A percentile compares a stretch with the other conserved stretches of the same genome.
Conservation (phyloP, 2,113 vertebrate genomes). For the Plecotus auritus region DNA sequence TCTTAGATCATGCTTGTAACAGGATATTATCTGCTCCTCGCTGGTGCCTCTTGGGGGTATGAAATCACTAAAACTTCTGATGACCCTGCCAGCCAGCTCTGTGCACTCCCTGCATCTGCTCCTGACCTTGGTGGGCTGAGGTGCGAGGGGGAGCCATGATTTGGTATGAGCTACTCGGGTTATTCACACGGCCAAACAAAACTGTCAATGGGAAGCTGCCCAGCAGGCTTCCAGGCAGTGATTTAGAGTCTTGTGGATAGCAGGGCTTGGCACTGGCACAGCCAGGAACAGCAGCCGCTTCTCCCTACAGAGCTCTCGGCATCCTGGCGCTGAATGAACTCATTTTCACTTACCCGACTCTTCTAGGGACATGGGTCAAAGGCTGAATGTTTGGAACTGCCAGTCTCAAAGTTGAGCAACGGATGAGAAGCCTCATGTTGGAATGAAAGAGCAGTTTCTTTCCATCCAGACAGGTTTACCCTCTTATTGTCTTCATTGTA, state of each 20-base stretch:
- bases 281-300: background rate
- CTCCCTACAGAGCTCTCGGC: background rate
- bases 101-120: background rate
- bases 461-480: background rate
- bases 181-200: background rate
- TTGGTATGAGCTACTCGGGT: background rate
- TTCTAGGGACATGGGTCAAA: background rate
- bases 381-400: background rate
- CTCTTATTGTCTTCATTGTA: background rate
- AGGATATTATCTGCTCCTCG: background rate
- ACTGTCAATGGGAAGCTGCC: background rate
- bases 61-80: conserved; percentile 27
- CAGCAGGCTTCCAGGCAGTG: background rate
- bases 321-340: background rate
- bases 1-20: background rate
- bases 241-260: background rate
- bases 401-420: background rate
- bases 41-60: background rate
- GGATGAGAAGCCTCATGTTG: background rate
- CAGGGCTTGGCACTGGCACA: background rate
- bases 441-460: background rate
- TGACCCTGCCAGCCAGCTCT: background rate
- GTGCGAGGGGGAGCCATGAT: background rate
- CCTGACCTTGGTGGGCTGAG: background rate
- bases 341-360: background rate